Conservation (phyloP, 2,113 vertebrate species). For the Scalopus aquaticus region DNA sequence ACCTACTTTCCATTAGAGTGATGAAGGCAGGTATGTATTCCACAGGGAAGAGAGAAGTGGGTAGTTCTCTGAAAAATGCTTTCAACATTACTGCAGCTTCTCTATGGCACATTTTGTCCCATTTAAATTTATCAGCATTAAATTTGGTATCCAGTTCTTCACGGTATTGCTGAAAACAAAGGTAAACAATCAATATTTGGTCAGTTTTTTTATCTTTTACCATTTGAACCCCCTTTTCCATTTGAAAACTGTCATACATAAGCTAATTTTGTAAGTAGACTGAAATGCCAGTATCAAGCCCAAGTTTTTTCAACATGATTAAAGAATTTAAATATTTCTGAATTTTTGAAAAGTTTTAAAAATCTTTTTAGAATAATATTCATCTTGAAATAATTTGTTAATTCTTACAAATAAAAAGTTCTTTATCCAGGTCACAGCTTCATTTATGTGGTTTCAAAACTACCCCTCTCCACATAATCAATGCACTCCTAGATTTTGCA, state of each 20-base stretch:
- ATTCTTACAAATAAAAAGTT: neutral
- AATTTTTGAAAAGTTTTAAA: neutral
- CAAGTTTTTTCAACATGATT: neutral
- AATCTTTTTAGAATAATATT: neutral
- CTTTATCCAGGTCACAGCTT: neutral
- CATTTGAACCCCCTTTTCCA: neutral
- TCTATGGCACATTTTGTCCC: conserved; percentile 94
- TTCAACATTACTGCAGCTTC: conserved; percentile 96
- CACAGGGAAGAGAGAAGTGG: conserved; percentile 93
- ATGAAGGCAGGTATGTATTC: conserved; percentile 93
- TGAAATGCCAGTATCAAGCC: neutral
- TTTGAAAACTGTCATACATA: neutral
- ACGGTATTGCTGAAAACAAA: conserved; percentile 89
- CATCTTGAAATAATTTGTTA: conserved; percentile 18
- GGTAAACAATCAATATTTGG: neutral
- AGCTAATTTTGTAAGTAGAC: neutral
- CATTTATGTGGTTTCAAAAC: neutral
- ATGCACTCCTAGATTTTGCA: neutral
- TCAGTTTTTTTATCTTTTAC: neutral
- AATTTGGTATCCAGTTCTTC: conserved; percentile 93
- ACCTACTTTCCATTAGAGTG: conserved; percentile 91
- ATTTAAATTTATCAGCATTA: conserved; percentile 91
- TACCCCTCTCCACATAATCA: neutral
- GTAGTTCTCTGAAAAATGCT: conserved; percentile 96
- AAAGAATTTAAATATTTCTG: neutral